Base-by-base conservation (phyloP, 1,140 invertebrate species). In the Ylistrum balloti region DNA sequence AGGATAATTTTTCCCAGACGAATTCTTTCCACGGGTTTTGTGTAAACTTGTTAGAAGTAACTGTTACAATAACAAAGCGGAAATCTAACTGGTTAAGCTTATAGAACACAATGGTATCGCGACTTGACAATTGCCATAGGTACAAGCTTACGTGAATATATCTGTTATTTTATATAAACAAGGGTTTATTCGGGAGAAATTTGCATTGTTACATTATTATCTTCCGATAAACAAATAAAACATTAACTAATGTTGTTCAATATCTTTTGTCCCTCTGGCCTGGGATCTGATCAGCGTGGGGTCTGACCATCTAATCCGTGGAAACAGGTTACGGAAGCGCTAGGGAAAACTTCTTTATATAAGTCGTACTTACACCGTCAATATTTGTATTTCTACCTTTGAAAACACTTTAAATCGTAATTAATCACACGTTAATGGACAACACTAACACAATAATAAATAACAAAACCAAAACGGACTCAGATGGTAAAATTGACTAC, bases 371-470 rank as follows among this genome's bases (percentile, higher is more conserved):
- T 74, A 28, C 17, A 74, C 41, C 17, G 22, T 74, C 56, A 74
- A 74, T 74, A 74, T 74, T 74, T n/a, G 56, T 74, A 74, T 28
- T 28, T n/a, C n/a, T 38, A n/a, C n/a, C n/a, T n/a, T n/a, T n/a
- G n/a, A n/a, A n/a, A n/a, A n/a, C n/a, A n/a, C n/a, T n/a, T n/a
- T n/a, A n/a, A n/a, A n/a, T n/a, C n/a, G n/a, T n/a, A n/a, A n/a
- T n/a, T n/a, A n/a, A n/a, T n/a, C n/a, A n/a, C n/a, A n/a, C n/a
- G n/a, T n/a, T n/a, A n/a, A n/a, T n/a, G n/a, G n/a, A n/a, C n/a
- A n/a, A n/a, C n/a, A n/a, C n/a, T n/a, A n/a, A n/a, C n/a, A n/a
- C n/a, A n/a, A n/a, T n/a, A n/a, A n/a, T n/a, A n/a, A n/a, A n/a
- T n/a, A n/a, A n/a, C n/a, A n/a, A n/a, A n/a, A n/a, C n/a, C n/a